A percentile compares a stretch with the other conserved stretches of the same genome.
These are phyloP conservation scores for Tokudaia tokunoshimensis DNA, from an alignment of 2,797 vertebrate genomes.

Conservation along the genomic window DNA sequence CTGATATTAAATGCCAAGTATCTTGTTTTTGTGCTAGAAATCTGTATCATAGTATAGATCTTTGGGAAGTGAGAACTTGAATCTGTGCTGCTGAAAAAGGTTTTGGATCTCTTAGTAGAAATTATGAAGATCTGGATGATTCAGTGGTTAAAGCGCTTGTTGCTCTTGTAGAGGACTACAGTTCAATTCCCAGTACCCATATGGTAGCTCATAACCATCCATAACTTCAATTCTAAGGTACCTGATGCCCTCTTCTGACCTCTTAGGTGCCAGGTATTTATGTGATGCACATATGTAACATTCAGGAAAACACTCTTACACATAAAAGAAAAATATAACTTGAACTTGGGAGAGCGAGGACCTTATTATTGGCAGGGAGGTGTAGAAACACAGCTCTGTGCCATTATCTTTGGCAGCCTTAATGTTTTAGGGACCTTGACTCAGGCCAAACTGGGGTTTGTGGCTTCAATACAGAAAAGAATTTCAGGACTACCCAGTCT, in stretches of 20 bases:
- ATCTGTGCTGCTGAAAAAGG: slow-evolving; percentile 16
- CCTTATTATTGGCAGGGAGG: background rate
- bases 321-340: too few relatives aligned
- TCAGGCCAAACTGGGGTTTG: background rate
- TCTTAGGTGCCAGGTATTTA: background rate
- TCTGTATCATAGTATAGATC: background rate
- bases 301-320: too few relatives aligned
- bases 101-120: slow-evolving; percentile 55
- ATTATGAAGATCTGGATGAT: background rate
- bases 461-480: background rate
- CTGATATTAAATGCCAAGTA: slow-evolving; percentile 56
- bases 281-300: background rate
- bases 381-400: background rate
- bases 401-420: background rate
- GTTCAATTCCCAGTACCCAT: background rate
- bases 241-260: background rate
- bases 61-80: slow-evolving; percentile 11
- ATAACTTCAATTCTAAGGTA: background rate
- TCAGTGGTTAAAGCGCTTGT: background rate
- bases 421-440: background rate
- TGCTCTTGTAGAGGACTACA: background rate
- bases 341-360: background rate
- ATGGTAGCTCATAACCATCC: background rate
- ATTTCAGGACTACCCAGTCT: background rate
- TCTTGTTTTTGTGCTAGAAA: slow-evolving; percentile 49